Evolutionary conservation across 2,797 vertebrate genomes (phyloP), one percentile per base, ranked within the genome.

Genomic region (Sebastes dallii): DNA sequence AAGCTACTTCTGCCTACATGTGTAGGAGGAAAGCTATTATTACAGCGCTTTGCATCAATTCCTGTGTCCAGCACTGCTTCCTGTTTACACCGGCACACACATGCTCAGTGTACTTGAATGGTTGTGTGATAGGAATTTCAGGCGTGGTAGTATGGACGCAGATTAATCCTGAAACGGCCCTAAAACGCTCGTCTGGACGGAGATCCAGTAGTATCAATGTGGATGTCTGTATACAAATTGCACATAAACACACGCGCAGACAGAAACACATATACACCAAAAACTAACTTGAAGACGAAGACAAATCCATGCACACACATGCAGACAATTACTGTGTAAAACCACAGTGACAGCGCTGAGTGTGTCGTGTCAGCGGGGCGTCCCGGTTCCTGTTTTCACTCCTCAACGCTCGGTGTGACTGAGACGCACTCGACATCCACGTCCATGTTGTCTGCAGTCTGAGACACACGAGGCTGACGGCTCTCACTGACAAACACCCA

Each of bases 321-420:
- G 66, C 67, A 76, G 54, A 75, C 42, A 70, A 79, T 88, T 83
- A 84, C 30, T n/a, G 32, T 65, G 20, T 30, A 29, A 61, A 81
- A 78, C 66, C 59, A 70, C 32, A 67, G 66, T 61, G 68, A 85
- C 72, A 70, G 77, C n/a, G 82, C 69, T 77, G 79, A 84, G 65
- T 79, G 74, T 80, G 54, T 58, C 0, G 22, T 80, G 83, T 77
- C 68, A 80, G 78, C 10, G 70, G 75, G 87, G 70, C 27, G 54
- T 82, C 77, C 56, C 24, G 10, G 73, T 83, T 87, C 81, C 85
- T 80, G 88, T 80, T 80, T 88, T 82, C 72, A 76, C 78, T 89
- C 61, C 84, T 56, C 29, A 85, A 79, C 84, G 84, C 83, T 84
- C 69, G 50, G 24, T 39, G 56, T 29, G 59, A 80, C 77, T 9